A percentile compares a stretch with the other conserved stretches of the same genome.
Conservation (phyloP, 2,113 vertebrate genomes). For the Zosterops borbonicus region DNA sequence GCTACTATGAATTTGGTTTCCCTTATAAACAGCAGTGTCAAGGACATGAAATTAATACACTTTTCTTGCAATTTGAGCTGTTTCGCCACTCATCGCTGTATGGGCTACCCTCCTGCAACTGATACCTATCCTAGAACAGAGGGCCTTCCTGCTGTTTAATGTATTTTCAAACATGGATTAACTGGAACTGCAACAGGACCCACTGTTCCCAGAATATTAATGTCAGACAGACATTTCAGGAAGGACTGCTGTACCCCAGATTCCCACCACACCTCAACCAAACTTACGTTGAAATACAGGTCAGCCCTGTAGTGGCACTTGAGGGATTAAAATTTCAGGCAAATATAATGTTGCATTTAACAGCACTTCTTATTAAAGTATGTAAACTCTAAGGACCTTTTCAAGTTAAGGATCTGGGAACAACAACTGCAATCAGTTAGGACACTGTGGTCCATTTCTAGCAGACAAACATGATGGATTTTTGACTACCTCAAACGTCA, state of each 20-base stretch:
- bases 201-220: background rate
- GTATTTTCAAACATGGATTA: background rate
- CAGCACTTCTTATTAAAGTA: background rate
- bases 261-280: slow-evolving; percentile 18
- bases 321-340: slow-evolving; percentile 19
- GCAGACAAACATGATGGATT: background rate
- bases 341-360: background rate
- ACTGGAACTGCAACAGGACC: background rate
- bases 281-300: background rate
- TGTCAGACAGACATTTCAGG: background rate
- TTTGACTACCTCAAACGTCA: background rate
- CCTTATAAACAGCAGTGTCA: background rate
- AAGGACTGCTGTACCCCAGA: background rate
- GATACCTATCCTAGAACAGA: background rate
- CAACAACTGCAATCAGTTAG: background rate
- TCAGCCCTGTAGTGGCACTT: slow-evolving; percentile 22
- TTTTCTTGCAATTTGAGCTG: background rate
- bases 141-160: background rate
- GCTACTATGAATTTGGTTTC: background rate
- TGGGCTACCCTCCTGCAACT: background rate
- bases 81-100: background rate
- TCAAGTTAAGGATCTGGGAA: background rate
- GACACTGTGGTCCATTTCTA: background rate
- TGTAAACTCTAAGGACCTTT: background rate
- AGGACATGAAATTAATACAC: background rate